Percentiles rank a stretch among this genome's conserved stretches.
phyloP scores from a whole-genome alignment of 2,797 vertebrate species.

The Cetoscarus ocellatus region DNA sequence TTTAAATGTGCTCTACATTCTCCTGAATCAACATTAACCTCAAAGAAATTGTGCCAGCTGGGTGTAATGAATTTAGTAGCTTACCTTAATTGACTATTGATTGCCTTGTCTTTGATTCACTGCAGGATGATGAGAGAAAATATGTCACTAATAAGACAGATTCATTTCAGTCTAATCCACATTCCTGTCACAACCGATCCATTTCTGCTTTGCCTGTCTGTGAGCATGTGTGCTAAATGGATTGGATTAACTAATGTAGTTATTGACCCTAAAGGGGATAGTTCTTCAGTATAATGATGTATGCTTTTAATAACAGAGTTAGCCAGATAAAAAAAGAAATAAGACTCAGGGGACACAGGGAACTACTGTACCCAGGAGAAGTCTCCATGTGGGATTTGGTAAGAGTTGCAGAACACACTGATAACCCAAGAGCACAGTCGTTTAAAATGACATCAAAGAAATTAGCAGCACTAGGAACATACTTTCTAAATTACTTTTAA shows the following conservation, averaged over 20 bases:
- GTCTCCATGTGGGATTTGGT: conserved; percentile 21
- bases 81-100: conserved; percentile 30
- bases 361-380: conserved; percentile 6
- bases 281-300: neutral
- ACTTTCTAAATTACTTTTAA: conserved; percentile 32
- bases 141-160: conserved; percentile 1
- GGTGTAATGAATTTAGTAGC: neutral
- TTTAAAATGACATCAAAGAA: conserved; percentile 58
- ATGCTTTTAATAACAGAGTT: conserved; percentile 4
- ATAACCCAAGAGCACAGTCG: conserved; percentile 10
- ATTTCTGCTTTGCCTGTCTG: conserved; percentile 12
- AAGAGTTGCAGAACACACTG: conserved; percentile 8
- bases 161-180: conserved; percentile 21
- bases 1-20: conserved; percentile 10
- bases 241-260: conserved; percentile 9
- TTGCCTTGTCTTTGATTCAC: conserved; percentile 10
- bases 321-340: neutral
- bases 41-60: neutral
- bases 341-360: neutral
- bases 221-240: conserved; percentile 4
- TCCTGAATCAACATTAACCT: neutral
- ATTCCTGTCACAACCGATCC: neutral
- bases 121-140: conserved; percentile 1
- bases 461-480: conserved; percentile 24
- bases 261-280: conserved; percentile 1